These are phyloP conservation scores for Paramormyrops hopkinsi DNA, from an alignment of 2,797 vertebrate species.

Conservation along the genomic window DNA sequence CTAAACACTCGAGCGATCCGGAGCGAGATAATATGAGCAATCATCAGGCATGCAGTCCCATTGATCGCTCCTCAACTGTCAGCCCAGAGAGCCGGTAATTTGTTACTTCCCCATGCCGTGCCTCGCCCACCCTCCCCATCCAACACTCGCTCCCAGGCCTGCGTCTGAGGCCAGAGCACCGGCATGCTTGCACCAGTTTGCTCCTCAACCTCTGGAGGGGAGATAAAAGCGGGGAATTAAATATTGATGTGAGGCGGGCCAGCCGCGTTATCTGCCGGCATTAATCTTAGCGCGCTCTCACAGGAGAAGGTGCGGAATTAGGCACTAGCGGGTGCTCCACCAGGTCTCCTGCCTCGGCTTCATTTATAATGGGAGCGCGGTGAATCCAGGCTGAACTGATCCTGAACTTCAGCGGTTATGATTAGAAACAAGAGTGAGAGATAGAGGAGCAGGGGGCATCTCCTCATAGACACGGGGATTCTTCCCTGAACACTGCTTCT, in stretches of 20 bases:
- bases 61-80: conserved; percentile 28
- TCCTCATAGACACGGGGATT: background rate
- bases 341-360: conserved; percentile 34
- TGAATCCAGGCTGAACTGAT: conserved; percentile 32
- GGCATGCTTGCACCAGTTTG: conserved; percentile 28
- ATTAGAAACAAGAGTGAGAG: conserved; percentile 4
- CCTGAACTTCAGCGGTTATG: conserved; percentile 8
- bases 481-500: background rate
- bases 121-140: background rate
- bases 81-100: conserved; percentile 1
- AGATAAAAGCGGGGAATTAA: conserved; percentile 49
- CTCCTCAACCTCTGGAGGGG: conserved; percentile 27
- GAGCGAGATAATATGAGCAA: conserved; percentile 4
- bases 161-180: conserved; percentile 30
- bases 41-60: conserved; percentile 30
- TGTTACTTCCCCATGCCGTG: conserved; percentile 34
- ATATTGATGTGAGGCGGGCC: conserved; percentile 48
- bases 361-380: conserved; percentile 38
- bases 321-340: conserved; percentile 17
- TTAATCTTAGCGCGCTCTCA: conserved; percentile 40
- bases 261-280: conserved; percentile 34
- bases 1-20: background rate
- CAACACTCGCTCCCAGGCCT: conserved; percentile 13
- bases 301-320: conserved; percentile 27
- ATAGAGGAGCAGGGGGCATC: background rate